A percentile compares a stretch with the other conserved stretches of the same genome.
Evolutionary conservation across 2,113 vertebrate genomes (phyloP).

Genomic region (Anser cygnoides): DNA sequence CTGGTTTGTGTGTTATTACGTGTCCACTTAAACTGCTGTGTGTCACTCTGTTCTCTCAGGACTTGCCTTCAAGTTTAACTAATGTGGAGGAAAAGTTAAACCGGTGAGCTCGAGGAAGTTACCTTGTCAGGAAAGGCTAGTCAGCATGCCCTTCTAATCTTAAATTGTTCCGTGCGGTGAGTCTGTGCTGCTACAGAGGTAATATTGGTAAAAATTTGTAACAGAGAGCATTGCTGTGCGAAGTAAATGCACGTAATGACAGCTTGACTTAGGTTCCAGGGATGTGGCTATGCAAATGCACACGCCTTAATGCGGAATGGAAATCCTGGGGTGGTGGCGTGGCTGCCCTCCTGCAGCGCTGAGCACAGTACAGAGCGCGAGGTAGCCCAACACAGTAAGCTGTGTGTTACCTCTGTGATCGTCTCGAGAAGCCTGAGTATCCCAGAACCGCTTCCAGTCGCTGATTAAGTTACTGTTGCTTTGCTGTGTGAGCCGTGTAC

Average conservation of each 20-base stretch:
- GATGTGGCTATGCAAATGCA: background rate
- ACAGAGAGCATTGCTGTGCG: background rate
- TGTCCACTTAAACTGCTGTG: background rate
- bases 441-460: background rate
- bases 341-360: background rate
- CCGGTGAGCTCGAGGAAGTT: background rate
- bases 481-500: background rate
- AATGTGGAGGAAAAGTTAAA: background rate
- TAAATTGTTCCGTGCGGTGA: background rate
- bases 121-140: background rate
- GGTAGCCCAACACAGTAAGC: background rate
- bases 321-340: background rate
- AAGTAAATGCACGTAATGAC: background rate
- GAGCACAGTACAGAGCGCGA: background rate
- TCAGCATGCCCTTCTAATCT: background rate
- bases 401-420: background rate
- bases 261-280: background rate
- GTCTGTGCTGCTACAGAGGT: background rate
- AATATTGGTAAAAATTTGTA: background rate
- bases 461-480: background rate
- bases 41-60: background rate
- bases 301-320: background rate
- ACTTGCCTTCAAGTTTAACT: background rate
- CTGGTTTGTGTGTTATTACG: background rate
- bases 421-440: background rate